Evolutionary conservation across 2,888 invertebrate species (phyloP).

Genomic region (Abscondita cerata): DNA sequence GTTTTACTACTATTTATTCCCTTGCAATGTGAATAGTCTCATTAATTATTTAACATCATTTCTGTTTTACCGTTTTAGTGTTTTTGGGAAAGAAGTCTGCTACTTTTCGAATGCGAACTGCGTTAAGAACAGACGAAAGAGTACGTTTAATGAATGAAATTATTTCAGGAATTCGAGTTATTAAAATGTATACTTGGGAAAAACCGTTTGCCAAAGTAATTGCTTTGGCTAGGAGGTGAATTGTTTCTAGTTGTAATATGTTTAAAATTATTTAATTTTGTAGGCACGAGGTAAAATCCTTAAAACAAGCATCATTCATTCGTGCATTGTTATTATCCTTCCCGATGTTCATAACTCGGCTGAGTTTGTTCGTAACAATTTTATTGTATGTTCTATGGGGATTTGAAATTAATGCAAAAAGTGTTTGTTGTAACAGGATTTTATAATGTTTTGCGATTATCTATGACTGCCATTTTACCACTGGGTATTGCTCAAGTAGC

Average conservation of each 20-base stretch:
- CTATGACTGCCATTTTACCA: constrained; percentile 77
- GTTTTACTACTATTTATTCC: constrained; percentile 60
- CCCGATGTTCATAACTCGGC: constrained; percentile 72
- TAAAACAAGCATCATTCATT: constrained; percentile 60
- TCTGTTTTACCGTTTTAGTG: constrained; percentile 43
- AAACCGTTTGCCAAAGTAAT: constrained; percentile 83
- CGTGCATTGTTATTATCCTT: constrained; percentile 65
- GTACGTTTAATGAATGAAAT: constrained; percentile 8
- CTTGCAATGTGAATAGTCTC: constrained; percentile 57
- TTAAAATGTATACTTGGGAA: constrained; percentile 91
- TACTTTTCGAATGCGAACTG: constrained; percentile 75
- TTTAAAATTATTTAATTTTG: too few species aligned
- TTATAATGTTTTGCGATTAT: constrained; percentile 75
- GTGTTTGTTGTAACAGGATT: constrained; percentile 77
- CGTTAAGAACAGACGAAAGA: constrained; percentile 77
- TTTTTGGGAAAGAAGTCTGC: constrained; percentile 77
- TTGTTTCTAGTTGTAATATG: too few species aligned
- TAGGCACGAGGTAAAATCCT: constrained; percentile 59
- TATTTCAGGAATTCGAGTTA: neutral
- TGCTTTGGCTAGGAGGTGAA: constrained; percentile 65
- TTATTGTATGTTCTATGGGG: constrained; percentile 67
- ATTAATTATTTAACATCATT: too few species aligned
- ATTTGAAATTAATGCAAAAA: constrained; percentile 64
- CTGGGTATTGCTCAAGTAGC: constrained; percentile 77
- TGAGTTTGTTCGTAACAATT: constrained; percentile 75